phyloP scores from a whole-genome alignment of 2,888 invertebrate species.

The Laspeyria flexula region DNA sequence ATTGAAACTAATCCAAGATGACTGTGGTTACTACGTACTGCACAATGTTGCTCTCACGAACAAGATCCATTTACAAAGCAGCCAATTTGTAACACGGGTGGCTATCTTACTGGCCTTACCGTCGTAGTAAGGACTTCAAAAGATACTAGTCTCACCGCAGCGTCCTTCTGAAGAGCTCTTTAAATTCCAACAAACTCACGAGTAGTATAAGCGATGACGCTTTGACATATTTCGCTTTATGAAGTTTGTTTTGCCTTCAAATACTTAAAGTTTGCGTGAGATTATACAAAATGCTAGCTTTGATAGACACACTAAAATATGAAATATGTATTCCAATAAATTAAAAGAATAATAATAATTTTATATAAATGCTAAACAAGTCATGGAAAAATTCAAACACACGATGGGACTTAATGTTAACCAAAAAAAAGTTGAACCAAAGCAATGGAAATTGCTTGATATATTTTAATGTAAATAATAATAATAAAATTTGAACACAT shows the following conservation, averaged over 20 bases:
- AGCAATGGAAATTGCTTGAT: no score
- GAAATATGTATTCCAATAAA: no score
- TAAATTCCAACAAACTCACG: conserved; percentile 48
- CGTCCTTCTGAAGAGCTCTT: conserved; percentile 29
- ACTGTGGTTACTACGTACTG: background rate
- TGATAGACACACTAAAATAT: background rate
- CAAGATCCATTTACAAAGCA: conserved; percentile 21
- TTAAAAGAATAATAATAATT: no score
- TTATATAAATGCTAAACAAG: no score
- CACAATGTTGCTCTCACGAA: background rate
- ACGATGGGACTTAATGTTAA: no score
- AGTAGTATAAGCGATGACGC: conserved; percentile 65
- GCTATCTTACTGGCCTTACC: background rate
- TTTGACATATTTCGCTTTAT: conserved; percentile 62
- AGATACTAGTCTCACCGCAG: conserved; percentile 3
- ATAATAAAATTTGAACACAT: no score
- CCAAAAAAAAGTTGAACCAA: no score
- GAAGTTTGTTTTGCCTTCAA: conserved; percentile 49
- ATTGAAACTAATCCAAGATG: no score
- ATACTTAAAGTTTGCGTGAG: conserved; percentile 49
- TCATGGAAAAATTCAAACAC: no score
- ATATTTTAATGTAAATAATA: no score
- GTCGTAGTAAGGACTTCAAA: background rate
- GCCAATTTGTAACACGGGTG: conserved; percentile 9
- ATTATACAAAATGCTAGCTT: conserved; percentile 37